Percentiles rank a stretch among this genome's conserved stretches.
These are phyloP conservation scores for Choloepus hoffmanni DNA, from an alignment of 2,113 vertebrate species.

Conservation along the genomic window DNA sequence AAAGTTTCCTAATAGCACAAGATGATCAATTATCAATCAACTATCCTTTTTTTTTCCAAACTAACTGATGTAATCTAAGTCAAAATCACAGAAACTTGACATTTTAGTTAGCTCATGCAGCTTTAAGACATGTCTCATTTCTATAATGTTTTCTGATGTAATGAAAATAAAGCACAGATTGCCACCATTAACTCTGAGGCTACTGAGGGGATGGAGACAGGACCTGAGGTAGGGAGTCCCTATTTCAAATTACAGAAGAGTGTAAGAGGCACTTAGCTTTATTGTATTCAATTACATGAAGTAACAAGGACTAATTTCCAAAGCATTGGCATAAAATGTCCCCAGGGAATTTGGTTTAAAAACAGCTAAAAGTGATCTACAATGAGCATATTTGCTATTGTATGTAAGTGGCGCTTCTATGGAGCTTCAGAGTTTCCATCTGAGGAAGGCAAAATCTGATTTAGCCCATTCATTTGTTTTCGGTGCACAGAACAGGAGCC, in stretches of 20 bases:
- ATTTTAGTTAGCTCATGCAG: slow-evolving; percentile 37
- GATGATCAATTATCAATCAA: slow-evolving; percentile 40
- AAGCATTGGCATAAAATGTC: slow-evolving; percentile 59
- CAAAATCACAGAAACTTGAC: background rate
- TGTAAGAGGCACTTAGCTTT: slow-evolving; percentile 62
- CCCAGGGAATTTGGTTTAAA: slow-evolving; percentile 58
- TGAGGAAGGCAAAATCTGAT: slow-evolving; percentile 1
- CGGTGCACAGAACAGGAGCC: background rate
- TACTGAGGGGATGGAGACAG: slow-evolving; percentile 26
- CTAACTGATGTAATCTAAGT: background rate
- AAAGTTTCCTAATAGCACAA: slow-evolving; percentile 9
- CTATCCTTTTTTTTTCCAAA: slow-evolving; percentile 10
- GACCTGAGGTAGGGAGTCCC: slow-evolving; percentile 14
- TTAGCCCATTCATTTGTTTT: background rate
- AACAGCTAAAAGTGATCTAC: slow-evolving; percentile 65
- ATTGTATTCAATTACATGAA: slow-evolving; percentile 76
- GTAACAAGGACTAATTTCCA: slow-evolving; percentile 72
- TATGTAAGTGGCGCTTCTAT: slow-evolving; percentile 27
- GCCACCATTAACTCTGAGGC: slow-evolving; percentile 37
- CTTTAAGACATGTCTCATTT: slow-evolving; percentile 49
- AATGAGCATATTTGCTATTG: slow-evolving; percentile 11
- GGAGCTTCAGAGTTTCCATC: background rate
- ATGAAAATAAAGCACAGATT: slow-evolving; percentile 43
- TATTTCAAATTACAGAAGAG: slow-evolving; percentile 56
- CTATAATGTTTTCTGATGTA: slow-evolving; percentile 43